phyloP scores from a whole-genome alignment of 2,113 vertebrate genomes.

The Coturnix japonica region DNA sequence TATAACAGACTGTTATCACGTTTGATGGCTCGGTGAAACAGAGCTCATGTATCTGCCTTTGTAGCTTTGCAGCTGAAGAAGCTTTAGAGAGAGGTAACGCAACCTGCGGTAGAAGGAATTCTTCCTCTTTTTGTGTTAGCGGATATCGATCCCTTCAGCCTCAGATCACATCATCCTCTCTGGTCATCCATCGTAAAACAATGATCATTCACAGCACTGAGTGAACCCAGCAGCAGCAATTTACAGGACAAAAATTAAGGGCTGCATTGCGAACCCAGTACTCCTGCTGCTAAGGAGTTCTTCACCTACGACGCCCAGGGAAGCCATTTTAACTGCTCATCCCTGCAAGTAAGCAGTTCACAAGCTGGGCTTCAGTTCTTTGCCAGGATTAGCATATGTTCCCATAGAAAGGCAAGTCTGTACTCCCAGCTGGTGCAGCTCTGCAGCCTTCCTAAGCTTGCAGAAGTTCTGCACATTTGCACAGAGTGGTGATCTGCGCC shows the following conservation, averaged over 20 bases:
- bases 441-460: not conserved
- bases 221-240: constrained; percentile 26
- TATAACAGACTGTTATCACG: constrained; percentile 79
- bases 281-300: not conserved
- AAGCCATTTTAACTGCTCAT: constrained; percentile 24
- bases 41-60: constrained; percentile 57
- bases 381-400: constrained; percentile 50
- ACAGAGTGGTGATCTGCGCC: not conserved
- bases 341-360: constrained; percentile 16
- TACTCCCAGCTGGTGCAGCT: constrained; percentile 6
- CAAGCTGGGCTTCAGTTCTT: constrained; percentile 40
- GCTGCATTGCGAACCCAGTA: not conserved
- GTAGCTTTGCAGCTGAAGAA: constrained; percentile 58
- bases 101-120: constrained; percentile 8
- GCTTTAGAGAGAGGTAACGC: constrained; percentile 41
- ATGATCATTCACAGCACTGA: constrained; percentile 35
- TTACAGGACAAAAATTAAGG: constrained; percentile 36
- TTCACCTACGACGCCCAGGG: not conserved
- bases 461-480: not conserved
- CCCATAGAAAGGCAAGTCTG: constrained; percentile 12
- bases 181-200: constrained; percentile 25
- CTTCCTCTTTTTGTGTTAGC: constrained; percentile 22
- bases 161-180: constrained; percentile 41
- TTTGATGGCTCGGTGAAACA: constrained; percentile 77
- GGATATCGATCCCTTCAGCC: constrained; percentile 38